Base-by-base conservation (phyloP, 2,888 invertebrate species). In the Pycnomerus fuliginosus region DNA sequence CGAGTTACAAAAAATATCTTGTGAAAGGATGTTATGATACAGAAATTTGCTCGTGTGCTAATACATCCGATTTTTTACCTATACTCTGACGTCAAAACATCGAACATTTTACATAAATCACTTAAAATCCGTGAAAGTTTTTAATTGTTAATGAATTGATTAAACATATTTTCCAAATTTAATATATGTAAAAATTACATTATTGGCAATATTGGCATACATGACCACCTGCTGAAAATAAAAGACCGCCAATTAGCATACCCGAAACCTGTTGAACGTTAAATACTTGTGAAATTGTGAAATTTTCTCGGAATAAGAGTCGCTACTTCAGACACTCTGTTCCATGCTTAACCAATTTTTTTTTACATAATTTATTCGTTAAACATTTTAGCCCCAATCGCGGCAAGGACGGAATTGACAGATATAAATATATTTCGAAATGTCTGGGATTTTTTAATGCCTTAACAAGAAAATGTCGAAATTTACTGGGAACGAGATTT, bases 21-120 rank as follows among this genome's bases (percentile, higher is more conserved):
- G 46, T 46, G 40, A 40, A 46, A 46, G 40, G 46, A 40, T 35
- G 41, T 36, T 41, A 17, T 27, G 16, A 16, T 8, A 20, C 8
- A n/a, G 16, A 16, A 5, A 27, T 7, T 28, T 2, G 28, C 12
- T 2, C 28, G 2, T n/a, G n/a, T n/a, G 10, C 28, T n/a, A 10
- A 8, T 10, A 3, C 2, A 13, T 13, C 2, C n/a, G 8, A 12
- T 28, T 28, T 28, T 7, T 12, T 13, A 13, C n/a, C 13, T 13
- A 12, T 10, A n/a, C 10, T 10, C 3, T 8, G 7, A 25, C n/a
- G n/a, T n/a, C n/a, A n/a, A n/a, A n/a, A n/a, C n/a, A n/a, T n/a
- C 10, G 7, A 28, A 28, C 11, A 28, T 20, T 7, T 20, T 4
- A 20, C 20, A 7, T 7, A 28, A 28, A 25, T 4, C 7, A 25